Evolutionary conservation across 2,888 invertebrate species (phyloP).

Genomic region (Pomacea canaliculata): DNA sequence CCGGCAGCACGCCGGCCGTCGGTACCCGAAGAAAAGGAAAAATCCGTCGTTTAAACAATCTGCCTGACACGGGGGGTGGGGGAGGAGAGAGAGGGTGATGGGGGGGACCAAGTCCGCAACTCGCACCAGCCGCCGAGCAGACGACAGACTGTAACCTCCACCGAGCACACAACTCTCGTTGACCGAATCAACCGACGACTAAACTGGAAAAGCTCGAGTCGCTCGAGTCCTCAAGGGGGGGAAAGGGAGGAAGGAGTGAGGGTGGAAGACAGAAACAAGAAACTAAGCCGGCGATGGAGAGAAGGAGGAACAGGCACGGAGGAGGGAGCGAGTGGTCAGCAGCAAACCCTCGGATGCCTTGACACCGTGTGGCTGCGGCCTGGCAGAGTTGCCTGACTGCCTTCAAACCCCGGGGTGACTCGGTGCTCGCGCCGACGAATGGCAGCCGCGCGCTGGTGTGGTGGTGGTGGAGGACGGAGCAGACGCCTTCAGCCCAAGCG

Average conservation of each 20-base stretch:
- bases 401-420: conserved; percentile 20
- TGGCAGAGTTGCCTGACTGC: background rate
- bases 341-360: background rate
- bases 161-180: too few relatives aligned
- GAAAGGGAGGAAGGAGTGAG: too few relatives aligned
- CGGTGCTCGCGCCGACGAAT: conserved; percentile 10
- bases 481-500: background rate
- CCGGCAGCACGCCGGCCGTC: conserved; percentile 14
- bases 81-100: too few relatives aligned
- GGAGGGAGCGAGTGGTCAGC: background rate
- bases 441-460: background rate
- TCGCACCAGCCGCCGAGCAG: background rate
- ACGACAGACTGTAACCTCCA: background rate
- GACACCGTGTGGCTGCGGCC: background rate
- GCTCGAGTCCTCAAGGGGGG: too few relatives aligned
- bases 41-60: conserved; percentile 17
- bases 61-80: background rate
- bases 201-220: too few relatives aligned
- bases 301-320: too few relatives aligned
- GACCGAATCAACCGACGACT: too few relatives aligned
- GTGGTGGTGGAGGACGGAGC: too few relatives aligned
- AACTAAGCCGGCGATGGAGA: too few relatives aligned
- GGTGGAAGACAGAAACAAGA: too few relatives aligned
- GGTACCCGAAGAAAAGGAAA: conserved; percentile 14
- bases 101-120: background rate